Conservation (phyloP, 2,113 vertebrate species). For the Alligator mississippiensis region DNA sequence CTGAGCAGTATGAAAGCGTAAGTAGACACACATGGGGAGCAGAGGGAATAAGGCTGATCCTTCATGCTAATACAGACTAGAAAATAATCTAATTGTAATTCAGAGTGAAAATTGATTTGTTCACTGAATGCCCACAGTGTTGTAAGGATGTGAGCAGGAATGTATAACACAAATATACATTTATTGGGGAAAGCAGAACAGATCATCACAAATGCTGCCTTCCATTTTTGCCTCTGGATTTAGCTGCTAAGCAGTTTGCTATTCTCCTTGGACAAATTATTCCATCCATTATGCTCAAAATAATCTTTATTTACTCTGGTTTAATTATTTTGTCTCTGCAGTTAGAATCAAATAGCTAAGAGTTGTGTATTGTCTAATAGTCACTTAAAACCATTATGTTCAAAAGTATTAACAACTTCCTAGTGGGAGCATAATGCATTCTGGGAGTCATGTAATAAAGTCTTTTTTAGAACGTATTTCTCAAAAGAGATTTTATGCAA, state of each 20-base stretch:
- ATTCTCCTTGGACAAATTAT: conserved; percentile 31
- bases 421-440: conserved; percentile 41
- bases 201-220: neutral
- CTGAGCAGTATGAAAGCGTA: neutral
- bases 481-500: conserved; percentile 25
- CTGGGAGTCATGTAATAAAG: conserved; percentile 32
- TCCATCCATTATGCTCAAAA: conserved; percentile 52
- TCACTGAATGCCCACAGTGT: neutral
- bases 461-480: conserved; percentile 7
- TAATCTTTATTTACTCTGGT: conserved; percentile 14
- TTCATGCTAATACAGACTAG: neutral
- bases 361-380: neutral
- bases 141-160: conserved; percentile 31
- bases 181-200: neutral
- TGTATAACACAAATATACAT: conserved; percentile 17
- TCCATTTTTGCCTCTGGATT: conserved; percentile 21
- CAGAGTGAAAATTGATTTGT: neutral
- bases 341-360: neutral
- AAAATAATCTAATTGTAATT: neutral
- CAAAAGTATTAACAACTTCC: conserved; percentile 29
- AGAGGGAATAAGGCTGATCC: neutral
- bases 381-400: conserved; percentile 40
- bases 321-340: conserved; percentile 47
- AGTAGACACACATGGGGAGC: neutral
- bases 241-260: conserved; percentile 22